Percentiles rank a stretch among this genome's conserved stretches.
phyloP scores from a whole-genome alignment of 1,140 invertebrate species.

The Helicoverpa armigera region DNA sequence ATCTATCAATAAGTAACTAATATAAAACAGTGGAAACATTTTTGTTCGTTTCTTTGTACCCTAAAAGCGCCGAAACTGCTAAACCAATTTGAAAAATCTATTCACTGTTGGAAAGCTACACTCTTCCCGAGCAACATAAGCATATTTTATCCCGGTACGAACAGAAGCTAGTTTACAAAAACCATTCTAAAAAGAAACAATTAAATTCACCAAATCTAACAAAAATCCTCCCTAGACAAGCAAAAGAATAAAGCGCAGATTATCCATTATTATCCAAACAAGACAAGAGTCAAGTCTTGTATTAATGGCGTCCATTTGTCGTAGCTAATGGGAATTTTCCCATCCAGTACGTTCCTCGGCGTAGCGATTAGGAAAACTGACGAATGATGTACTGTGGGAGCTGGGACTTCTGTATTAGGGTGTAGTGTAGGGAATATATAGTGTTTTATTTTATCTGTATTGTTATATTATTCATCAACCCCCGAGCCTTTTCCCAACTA shows the following conservation, averaged over 20 bases:
- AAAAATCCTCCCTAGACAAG: not conserved
- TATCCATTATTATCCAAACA: not conserved
- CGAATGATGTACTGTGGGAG: conserved; percentile 5
- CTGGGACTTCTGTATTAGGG: conserved; percentile 2
- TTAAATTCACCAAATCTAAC: not conserved
- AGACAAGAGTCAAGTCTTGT: conserved; percentile 22
- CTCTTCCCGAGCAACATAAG: too few species aligned
- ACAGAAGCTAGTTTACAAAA: too few species aligned
- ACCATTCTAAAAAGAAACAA: too few species aligned
- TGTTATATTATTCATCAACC: too few species aligned
- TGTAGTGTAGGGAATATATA: not conserved
- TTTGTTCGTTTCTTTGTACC: too few species aligned
- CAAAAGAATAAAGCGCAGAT: not conserved
- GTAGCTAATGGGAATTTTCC: conserved; percentile 30
- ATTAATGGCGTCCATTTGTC: conserved; percentile 23
- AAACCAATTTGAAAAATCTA: too few species aligned
- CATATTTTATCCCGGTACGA: too few species aligned
- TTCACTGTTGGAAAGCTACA: too few species aligned
- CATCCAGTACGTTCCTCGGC: conserved; percentile 17
- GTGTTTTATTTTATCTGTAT: not conserved
- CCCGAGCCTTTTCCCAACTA: too few species aligned
- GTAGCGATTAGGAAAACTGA: conserved; percentile 39
- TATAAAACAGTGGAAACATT: too few species aligned
- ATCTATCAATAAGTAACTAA: too few species aligned
- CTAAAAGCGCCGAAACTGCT: too few species aligned